These are phyloP conservation scores for Dynastes hyllus DNA, from an alignment of 2,888 invertebrate genomes.

Conservation along the genomic window DNA sequence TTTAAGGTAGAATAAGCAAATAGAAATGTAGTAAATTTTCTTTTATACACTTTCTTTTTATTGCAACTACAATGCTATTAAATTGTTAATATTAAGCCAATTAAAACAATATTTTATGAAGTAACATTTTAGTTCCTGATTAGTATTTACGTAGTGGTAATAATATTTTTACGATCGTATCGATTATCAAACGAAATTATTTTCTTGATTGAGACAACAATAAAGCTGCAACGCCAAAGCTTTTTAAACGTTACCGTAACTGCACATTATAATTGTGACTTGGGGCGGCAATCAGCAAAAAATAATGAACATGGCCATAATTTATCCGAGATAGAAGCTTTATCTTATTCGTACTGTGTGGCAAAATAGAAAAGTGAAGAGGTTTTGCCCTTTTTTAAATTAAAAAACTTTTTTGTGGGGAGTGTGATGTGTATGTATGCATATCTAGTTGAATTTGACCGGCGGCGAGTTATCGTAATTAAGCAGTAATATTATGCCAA, in stretches of 20 bases:
- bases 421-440: constrained; percentile 17
- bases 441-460: constrained; percentile 49
- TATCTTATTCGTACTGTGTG: constrained; percentile 24
- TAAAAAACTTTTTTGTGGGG: no score
- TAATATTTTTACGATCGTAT: background rate
- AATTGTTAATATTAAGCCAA: no score
- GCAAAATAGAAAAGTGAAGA: constrained; percentile 36
- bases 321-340: constrained; percentile 42
- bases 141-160: no score
- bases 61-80: no score
- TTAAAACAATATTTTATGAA: no score
- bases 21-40: no score
- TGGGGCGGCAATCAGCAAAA: constrained; percentile 46
- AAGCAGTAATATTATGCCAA: constrained; percentile 58
- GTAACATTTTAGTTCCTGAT: no score
- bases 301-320: constrained; percentile 48
- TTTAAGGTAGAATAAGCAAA: no score
- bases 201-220: background rate
- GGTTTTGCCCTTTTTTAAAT: no score
- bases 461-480: constrained; percentile 50
- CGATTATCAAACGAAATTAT: constrained; percentile 28
- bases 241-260: constrained; percentile 19
- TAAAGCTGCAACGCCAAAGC: background rate
- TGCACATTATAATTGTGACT: constrained; percentile 40
- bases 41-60: no score